phyloP scores from a whole-genome alignment of 2,113 vertebrate genomes.

The Zingel zingel region DNA sequence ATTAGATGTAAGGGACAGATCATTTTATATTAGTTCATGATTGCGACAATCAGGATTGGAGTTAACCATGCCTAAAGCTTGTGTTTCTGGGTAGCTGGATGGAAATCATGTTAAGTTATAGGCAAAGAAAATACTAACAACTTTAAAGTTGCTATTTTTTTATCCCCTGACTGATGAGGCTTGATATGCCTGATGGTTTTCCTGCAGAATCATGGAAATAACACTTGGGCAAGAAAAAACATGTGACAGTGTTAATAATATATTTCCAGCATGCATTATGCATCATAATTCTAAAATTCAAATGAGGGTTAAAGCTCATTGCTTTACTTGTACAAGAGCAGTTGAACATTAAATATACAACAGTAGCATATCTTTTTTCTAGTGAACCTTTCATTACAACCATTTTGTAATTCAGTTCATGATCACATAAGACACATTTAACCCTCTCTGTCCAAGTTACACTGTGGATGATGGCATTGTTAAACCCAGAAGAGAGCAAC shows the following conservation, averaged over 20 bases:
- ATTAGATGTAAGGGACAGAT: not conserved
- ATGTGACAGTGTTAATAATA: slow-evolving; percentile 74
- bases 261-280: slow-evolving; percentile 60
- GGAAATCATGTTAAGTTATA: not conserved
- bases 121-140: not conserved
- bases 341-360: slow-evolving; percentile 73
- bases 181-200: slow-evolving; percentile 40
- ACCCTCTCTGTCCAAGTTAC: slow-evolving; percentile 10
- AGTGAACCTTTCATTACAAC: slow-evolving; percentile 46
- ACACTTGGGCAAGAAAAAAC: slow-evolving; percentile 52
- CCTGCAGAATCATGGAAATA: slow-evolving; percentile 39
- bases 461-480: not conserved
- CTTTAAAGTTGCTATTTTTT: not conserved
- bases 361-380: slow-evolving; percentile 44
- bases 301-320: slow-evolving; percentile 78
- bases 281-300: slow-evolving; percentile 76
- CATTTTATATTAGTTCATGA: not conserved
- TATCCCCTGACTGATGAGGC: slow-evolving; percentile 12
- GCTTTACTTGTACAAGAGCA: slow-evolving; percentile 59
- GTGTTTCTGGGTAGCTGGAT: not conserved
- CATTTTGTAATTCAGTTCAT: slow-evolving; percentile 41
- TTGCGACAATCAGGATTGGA: not conserved
- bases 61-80: not conserved
- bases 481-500: slow-evolving; percentile 6
- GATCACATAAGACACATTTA: slow-evolving; percentile 32